Conservation (phyloP, 2,888 invertebrate species). For the Encarsia formosa region DNA sequence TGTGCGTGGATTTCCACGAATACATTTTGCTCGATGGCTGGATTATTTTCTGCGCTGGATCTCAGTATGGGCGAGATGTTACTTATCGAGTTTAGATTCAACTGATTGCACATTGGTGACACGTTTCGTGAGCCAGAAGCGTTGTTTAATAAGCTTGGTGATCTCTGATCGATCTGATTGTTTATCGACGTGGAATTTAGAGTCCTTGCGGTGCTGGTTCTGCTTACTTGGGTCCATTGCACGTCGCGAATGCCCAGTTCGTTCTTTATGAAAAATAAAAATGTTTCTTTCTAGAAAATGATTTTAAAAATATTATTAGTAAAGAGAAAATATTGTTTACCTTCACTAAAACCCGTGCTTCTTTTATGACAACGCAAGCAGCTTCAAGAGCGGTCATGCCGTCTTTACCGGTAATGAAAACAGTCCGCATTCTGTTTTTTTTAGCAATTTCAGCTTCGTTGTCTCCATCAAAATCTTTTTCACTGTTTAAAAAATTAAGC, state of each 20-base stretch:
- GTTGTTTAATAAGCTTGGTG: neutral
- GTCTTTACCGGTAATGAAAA: slow-evolving; percentile 76
- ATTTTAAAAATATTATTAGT: neutral
- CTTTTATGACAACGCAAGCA: slow-evolving; percentile 70
- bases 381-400: slow-evolving; percentile 80
- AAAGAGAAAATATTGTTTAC: slow-evolving; percentile 33
- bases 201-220: neutral
- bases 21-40: neutral
- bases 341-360: slow-evolving; percentile 68
- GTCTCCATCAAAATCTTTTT: slow-evolving; percentile 70
- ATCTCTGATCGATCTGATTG: neutral
- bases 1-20: neutral
- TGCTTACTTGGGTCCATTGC: slow-evolving; percentile 57
- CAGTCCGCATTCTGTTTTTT: slow-evolving; percentile 65
- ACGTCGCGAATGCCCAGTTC: slow-evolving; percentile 72
- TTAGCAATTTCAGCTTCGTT: slow-evolving; percentile 61
- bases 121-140: neutral
- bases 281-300: no score
- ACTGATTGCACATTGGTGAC: neutral
- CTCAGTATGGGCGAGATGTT: neutral
- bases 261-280: slow-evolving; percentile 51
- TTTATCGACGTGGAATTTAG: neutral
- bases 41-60: neutral
- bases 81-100: neutral
- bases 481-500: slow-evolving; percentile 52